Conservation (phyloP, 2,797 vertebrate species). For the Okamejei kenojei region DNA sequence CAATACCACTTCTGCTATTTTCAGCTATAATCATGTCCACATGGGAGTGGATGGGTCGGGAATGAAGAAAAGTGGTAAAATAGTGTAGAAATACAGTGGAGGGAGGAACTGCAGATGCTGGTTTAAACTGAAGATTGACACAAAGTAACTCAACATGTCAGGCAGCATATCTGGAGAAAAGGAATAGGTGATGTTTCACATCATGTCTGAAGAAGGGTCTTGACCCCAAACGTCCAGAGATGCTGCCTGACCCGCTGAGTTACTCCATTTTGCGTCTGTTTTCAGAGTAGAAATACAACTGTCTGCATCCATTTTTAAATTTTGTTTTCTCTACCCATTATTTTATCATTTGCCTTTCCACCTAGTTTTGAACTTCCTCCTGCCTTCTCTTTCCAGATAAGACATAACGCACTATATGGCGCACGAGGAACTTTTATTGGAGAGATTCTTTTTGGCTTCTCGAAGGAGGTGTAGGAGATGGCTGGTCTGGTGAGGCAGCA, state of each 20-base stretch:
- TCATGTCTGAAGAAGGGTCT: too few species aligned
- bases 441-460: not conserved
- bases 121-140: too few species aligned
- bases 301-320: not conserved
- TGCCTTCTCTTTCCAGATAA: not conserved
- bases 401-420: not conserved
- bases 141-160: too few species aligned
- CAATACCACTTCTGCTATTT: not conserved
- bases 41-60: not conserved
- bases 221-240: too few species aligned
- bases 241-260: too few species aligned
- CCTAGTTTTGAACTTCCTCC: not conserved
- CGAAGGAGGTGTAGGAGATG: not conserved
- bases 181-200: too few species aligned
- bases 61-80: not conserved
- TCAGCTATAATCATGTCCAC: not conserved
- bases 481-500: not conserved
- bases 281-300: not conserved
- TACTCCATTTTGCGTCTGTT: too few species aligned
- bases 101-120: too few species aligned
- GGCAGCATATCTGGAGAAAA: too few species aligned
- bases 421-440: not conserved
- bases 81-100: not conserved
- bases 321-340: not conserved
- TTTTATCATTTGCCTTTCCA: not conserved